Evolutionary conservation across 2,888 invertebrate species (phyloP).

Genomic region (Molorchus minor): DNA sequence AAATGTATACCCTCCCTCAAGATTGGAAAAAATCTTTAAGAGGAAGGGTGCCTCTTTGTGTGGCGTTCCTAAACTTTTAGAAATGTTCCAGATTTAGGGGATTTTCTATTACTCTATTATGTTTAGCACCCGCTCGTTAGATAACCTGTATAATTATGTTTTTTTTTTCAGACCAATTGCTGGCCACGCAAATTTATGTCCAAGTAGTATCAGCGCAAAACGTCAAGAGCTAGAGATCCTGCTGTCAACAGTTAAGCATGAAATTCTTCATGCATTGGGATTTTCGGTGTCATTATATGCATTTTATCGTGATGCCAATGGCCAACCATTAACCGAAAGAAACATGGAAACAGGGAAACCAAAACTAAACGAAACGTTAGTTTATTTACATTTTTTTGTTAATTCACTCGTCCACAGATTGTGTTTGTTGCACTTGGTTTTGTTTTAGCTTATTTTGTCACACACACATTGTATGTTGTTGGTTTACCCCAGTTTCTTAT

Average conservation of each 20-base stretch:
- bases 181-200: conserved; percentile 98
- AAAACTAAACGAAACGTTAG: conserved; percentile 85
- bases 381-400: conserved; percentile 41
- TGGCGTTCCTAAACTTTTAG: too few relatives aligned
- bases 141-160: neutral
- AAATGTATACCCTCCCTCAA: too few relatives aligned
- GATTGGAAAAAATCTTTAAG: too few relatives aligned
- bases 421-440: too few relatives aligned
- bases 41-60: too few relatives aligned
- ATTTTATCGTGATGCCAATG: conserved; percentile 92
- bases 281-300: conserved; percentile 97
- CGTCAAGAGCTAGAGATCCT: conserved; percentile 90
- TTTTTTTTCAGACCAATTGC: conserved; percentile 84
- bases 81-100: too few relatives aligned
- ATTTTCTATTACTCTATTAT: too few relatives aligned
- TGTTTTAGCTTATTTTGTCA: too few relatives aligned
- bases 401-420: too few relatives aligned
- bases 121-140: too few relatives aligned
- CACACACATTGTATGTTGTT: too few relatives aligned
- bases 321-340: conserved; percentile 85
- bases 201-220: conserved; percentile 90
- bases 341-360: conserved; percentile 89
- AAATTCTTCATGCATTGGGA: conserved; percentile 96
- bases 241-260: conserved; percentile 97
- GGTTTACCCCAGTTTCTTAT: too few relatives aligned